A percentile compares a stretch with the other conserved stretches of the same genome.
These are phyloP conservation scores for Proteles cristata DNA, from an alignment of 2,113 vertebrate genomes.

Conservation along the genomic window DNA sequence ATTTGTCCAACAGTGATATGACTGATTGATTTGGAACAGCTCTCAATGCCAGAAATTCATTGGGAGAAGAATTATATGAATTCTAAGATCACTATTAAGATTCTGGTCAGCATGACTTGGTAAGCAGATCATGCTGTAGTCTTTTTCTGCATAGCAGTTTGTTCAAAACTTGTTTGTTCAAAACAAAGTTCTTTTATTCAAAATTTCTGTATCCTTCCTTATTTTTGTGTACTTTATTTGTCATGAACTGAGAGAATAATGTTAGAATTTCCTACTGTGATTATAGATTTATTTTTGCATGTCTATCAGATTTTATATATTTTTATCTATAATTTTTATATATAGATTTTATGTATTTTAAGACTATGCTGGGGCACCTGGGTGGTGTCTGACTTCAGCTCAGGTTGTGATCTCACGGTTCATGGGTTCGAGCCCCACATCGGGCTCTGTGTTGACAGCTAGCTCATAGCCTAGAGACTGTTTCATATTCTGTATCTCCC, in stretches of 20 bases:
- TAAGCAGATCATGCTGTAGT: slow-evolving; percentile 15
- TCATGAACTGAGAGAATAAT: not conserved
- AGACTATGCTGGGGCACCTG: too few relatives aligned
- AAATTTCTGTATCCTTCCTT: not conserved
- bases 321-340: not conserved
- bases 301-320: slow-evolving; percentile 50
- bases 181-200: not conserved
- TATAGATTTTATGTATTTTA: too few relatives aligned
- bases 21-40: slow-evolving; percentile 2
- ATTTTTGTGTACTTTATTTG: slow-evolving; percentile 14
- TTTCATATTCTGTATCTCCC: too few relatives aligned
- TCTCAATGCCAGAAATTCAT: slow-evolving; percentile 23
- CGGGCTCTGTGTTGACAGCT: too few relatives aligned
- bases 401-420: too few relatives aligned
- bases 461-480: too few relatives aligned
- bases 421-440: too few relatives aligned
- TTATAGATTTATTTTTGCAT: slow-evolving; percentile 11
- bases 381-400: too few relatives aligned
- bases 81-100: slow-evolving; percentile 34
- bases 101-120: slow-evolving; percentile 12
- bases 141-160: not conserved
- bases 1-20: not conserved
- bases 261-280: not conserved
- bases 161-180: not conserved
- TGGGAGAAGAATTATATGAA: slow-evolving; percentile 34